A percentile compares a stretch with the other conserved stretches of the same genome.
Evolutionary conservation across 2,797 vertebrate species (phyloP).

Genomic region (Aphelocoma californica): DNA sequence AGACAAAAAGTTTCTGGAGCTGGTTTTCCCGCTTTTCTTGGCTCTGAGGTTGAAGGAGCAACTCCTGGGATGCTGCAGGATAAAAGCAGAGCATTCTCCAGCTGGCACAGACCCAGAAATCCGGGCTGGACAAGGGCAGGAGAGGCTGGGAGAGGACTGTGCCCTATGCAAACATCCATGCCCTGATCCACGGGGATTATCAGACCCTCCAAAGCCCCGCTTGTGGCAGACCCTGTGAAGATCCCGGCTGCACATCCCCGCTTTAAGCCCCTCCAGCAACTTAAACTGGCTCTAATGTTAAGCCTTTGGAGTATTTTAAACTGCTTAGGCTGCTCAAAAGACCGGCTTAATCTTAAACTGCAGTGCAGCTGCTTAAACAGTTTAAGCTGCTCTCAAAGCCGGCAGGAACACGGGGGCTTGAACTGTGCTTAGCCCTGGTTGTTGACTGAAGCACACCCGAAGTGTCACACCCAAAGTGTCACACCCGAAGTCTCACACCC

Average conservation of each 20-base stretch:
- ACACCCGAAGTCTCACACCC: too few relatives aligned
- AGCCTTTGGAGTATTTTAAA: constrained; percentile 64
- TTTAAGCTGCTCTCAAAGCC: constrained; percentile 59
- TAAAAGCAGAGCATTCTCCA: not conserved
- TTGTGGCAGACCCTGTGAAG: constrained; percentile 18
- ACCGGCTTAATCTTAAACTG: constrained; percentile 59
- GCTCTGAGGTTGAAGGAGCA: not conserved
- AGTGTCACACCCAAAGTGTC: not conserved
- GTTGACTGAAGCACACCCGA: not conserved
- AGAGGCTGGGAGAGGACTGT: not conserved
- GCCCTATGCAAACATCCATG: not conserved
- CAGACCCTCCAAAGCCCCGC: not conserved
- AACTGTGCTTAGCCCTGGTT: constrained; percentile 1
- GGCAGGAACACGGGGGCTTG: constrained; percentile 5
- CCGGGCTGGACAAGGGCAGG: not conserved
- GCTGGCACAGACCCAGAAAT: not conserved
- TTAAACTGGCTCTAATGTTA: constrained; percentile 58
- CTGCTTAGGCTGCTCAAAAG: constrained; percentile 60
- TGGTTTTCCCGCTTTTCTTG: not conserved
- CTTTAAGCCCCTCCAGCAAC: constrained; percentile 51
- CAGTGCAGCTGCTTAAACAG: constrained; percentile 60
- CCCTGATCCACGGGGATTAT: not conserved
- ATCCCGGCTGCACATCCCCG: constrained; percentile 29
- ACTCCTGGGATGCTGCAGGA: not conserved
- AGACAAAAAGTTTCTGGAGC: not conserved